Base-by-base conservation (phyloP, 2,888 invertebrate species). In the Apotomis capreana region DNA sequence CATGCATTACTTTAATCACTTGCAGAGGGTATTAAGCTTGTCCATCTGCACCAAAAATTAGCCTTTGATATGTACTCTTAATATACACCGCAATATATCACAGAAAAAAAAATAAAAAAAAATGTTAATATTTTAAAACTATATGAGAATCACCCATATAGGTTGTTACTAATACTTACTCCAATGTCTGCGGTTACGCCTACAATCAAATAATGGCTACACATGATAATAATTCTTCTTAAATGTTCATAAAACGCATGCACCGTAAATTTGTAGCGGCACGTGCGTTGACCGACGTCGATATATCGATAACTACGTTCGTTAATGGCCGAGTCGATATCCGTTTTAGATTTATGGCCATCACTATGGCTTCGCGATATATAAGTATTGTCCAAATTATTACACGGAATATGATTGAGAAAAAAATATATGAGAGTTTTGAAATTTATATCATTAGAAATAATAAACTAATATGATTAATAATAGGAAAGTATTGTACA, bases 351-450 rank as follows among this genome's bases (percentile, higher is more conserved):
- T 81, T 80, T 80, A 84, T 80, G 74, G 75, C 76, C 82, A 82
- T 82, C 86, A 83, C 86, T 85, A 82, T 77, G 63, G 76, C 74
- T 74, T 76, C 77, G 86, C 84, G 76, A 86, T 87, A 87, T 86
- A 89, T 83, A 79, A 84, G 83, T 83, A 86, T 87, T 83, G 85
- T 82, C 82, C 71, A 81, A 84, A 84, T 83, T 75, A 86, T 85
- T 85, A 82, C 81, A 79, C 78, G 78, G 87, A 85, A 82, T 40
- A 86, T 76, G 80, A 84, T 88, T 87, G 87, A 88, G 89, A 87
- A 85, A 77, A 57, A 26, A 26, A 8, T 5, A 26, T 40, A 40
- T 4, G 0, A 40, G 0, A 40, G 6, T 0, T 40, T 5, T 3
- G n/a, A 36, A 73, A 26, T 26, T 26, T 26, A 2, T 2, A 26